phyloP scores from a whole-genome alignment of 2,888 invertebrate species.

The Eristalis arbustorum region DNA sequence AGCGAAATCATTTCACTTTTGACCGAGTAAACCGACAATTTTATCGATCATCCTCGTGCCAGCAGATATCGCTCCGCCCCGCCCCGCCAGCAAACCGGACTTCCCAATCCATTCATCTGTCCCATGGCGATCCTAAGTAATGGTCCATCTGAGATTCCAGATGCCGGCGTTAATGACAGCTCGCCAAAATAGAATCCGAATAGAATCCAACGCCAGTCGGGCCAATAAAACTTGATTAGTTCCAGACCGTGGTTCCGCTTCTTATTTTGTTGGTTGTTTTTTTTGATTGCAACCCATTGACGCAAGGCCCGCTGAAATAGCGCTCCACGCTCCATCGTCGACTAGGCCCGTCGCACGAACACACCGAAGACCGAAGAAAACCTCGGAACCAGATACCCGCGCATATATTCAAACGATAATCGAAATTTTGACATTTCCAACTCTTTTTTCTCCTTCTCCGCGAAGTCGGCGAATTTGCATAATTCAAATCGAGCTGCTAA shows the following conservation, averaged over 20 bases:
- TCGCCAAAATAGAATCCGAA: neutral
- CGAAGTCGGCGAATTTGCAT: conserved; percentile 45
- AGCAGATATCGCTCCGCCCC: neutral
- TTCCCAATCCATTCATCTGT: neutral
- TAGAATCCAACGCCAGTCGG: neutral
- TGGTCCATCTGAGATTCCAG: neutral
- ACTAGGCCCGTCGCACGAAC: neutral
- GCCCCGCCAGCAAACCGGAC: neutral
- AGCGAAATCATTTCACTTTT: neutral
- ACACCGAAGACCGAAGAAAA: neutral
- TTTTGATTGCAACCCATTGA: conserved; percentile 22
- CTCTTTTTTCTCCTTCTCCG: neutral
- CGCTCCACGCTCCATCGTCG: conserved; percentile 3
- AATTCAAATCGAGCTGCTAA: conserved; percentile 41
- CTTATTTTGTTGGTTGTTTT: neutral
- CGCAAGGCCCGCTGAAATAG: conserved; percentile 3
- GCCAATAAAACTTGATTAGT: conserved; percentile 20
- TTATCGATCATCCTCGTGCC: neutral
- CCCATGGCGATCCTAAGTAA: neutral
- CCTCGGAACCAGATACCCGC: neutral
- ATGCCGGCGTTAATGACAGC: neutral
- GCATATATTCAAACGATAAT: neutral
- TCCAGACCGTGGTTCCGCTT: conserved; percentile 31
- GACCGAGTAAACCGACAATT: neutral
- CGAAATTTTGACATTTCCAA: conserved; percentile 9